These are phyloP conservation scores for Geotrypetes seraphini DNA, from an alignment of 2,797 vertebrate genomes.

Conservation along the genomic window DNA sequence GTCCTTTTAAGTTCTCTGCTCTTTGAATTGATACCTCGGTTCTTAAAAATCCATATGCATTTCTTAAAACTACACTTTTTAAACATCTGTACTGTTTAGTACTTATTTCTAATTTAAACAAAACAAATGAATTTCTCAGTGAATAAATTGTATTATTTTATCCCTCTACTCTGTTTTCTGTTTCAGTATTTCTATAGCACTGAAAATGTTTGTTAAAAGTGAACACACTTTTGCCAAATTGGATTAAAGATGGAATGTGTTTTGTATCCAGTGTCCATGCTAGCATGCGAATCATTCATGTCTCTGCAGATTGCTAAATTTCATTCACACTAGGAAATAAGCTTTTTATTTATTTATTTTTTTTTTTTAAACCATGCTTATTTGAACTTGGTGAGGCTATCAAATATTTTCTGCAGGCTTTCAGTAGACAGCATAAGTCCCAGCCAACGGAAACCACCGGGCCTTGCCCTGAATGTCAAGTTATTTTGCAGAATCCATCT, in stretches of 20 bases:
- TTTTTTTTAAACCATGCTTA: no score
- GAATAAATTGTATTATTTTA: constrained; percentile 36
- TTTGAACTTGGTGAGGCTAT: no score
- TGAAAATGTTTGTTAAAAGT: background rate
- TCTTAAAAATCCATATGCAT: no score
- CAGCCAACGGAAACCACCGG: no score
- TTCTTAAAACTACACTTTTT: no score
- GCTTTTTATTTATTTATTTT: no score
- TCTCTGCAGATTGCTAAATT: background rate
- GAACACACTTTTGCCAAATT: constrained; percentile 1
- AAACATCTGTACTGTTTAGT: constrained; percentile 5
- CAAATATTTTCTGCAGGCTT: no score
- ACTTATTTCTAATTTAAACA: constrained; percentile 7
- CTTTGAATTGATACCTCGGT: constrained; percentile 10
- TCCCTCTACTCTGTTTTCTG: constrained; percentile 24
- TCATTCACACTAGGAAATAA: background rate
- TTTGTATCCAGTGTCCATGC: background rate
- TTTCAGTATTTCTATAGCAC: constrained; percentile 1
- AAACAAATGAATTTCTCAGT: constrained; percentile 18
- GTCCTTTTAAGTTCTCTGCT: constrained; percentile 21
- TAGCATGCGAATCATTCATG: background rate
- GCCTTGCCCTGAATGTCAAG: no score
- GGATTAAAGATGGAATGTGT: background rate
- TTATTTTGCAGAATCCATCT: no score
- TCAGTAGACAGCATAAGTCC: no score